A percentile compares a stretch with the other conserved stretches of the same genome.
Conservation (phyloP, 2,888 invertebrate genomes). For the Amblyjoppa proteus region DNA sequence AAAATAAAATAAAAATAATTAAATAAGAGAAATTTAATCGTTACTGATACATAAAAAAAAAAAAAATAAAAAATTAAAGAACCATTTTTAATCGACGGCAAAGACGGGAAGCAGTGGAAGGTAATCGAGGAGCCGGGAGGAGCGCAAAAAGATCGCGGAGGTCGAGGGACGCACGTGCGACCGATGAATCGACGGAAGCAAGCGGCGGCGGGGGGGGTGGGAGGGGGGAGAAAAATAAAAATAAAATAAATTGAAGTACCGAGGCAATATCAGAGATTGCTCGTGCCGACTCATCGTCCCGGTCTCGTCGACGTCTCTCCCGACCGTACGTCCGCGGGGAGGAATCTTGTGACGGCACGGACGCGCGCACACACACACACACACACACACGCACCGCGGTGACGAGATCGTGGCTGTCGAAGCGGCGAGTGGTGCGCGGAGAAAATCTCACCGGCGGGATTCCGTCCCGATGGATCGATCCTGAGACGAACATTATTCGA, state of each 20-base stretch:
- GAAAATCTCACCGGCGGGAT: conserved; percentile 23
- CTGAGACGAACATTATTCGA: conserved; percentile 27
- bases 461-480: conserved; percentile 26
- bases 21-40: no score
- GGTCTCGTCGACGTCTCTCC: background rate
- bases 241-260: no score
- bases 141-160: background rate
- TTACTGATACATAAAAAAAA: no score
- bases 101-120: background rate
- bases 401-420: conserved; percentile 46
- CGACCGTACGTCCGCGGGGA: background rate
- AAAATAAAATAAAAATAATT: no score
- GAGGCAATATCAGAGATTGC: conserved; percentile 35
- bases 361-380: background rate
- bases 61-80: background rate
- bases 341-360: conserved; percentile 19
- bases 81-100: background rate
- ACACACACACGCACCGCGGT: background rate
- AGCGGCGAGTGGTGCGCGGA: conserved; percentile 31
- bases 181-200: background rate
- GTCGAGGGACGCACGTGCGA: background rate
- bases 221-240: background rate
- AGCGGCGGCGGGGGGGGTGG: no score
- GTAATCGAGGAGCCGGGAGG: background rate
- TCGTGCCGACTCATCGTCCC: background rate